Evolutionary conservation across 2,113 vertebrate species (phyloP).

Genomic region (Nothocercus nigrocapillus): DNA sequence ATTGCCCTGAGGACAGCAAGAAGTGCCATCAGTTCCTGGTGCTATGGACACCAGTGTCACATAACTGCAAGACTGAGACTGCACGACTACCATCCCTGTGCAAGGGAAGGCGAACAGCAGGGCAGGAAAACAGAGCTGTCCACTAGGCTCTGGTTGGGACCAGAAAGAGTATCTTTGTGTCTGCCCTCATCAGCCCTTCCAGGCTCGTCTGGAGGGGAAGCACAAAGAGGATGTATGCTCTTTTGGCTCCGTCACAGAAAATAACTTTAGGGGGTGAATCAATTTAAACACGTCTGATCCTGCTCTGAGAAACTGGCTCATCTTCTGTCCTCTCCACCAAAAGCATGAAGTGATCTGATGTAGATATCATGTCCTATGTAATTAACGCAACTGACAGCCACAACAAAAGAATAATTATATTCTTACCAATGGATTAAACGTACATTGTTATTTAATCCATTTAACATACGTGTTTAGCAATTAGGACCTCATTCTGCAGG

Average conservation of each 20-base stretch:
- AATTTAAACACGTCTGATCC: not conserved
- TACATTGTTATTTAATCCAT: not conserved
- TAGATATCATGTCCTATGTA: not conserved
- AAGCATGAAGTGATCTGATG: not conserved
- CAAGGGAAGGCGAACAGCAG: not conserved
- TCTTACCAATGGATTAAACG: not conserved
- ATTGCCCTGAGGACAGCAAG: not conserved
- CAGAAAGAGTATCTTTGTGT: not conserved
- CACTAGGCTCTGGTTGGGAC: not conserved
- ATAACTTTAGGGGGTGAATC: accelerated
- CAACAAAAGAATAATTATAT: not conserved
- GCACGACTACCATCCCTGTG: not conserved
- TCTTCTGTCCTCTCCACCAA: not conserved
- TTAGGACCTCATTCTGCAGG: conserved; percentile 10
- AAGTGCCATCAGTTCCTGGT: accelerated
- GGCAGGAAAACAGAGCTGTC: not conserved
- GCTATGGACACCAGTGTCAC: not conserved
- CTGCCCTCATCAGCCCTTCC: not conserved
- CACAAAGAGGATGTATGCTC: not conserved
- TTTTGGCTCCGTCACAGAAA: accelerated
- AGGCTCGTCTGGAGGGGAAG: not conserved
- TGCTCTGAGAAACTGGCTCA: not conserved
- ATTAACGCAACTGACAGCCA: not conserved
- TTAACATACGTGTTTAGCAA: not conserved
- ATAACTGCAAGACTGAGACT: not conserved